Evolutionary conservation across 2,888 invertebrate genomes (phyloP), one percentile per base, ranked within the genome.

Genomic region (Melitaea athalia): DNA sequence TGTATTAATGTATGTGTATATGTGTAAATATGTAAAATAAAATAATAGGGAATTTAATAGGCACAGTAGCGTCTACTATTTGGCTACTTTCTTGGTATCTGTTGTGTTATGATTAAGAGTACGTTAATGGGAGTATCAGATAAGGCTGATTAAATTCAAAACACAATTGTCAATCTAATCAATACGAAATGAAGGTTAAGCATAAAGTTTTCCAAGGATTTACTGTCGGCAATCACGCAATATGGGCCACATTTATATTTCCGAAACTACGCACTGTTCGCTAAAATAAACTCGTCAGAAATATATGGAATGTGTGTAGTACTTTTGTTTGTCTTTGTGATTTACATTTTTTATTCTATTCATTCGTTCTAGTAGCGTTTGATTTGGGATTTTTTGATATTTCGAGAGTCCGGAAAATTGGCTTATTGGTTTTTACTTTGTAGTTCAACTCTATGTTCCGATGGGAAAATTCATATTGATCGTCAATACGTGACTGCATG

Each of bases 181-280:
- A 45, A 66, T 61, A 55, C 17, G 38, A 12, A 31, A 45, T 47
- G 66, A 66, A 66, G 66, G 66, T 61, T 55, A 55, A 61, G 14
- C 14, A 33, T 15, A 61, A 66, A 60, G 42, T 60, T 61, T n/a
- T 5, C 52, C n/a, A 49, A 60, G 43, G 55, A 61, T 61, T 61
- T 66, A 66, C 61, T 66, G 7, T 45, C 14, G 33, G 10, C 10
- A 47, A 53, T 53, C 66, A 66, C 66, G 66, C 66, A 12, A 66
- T 12, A 12, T 15, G 11, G 38, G 6, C 15, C 47, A 66, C 53
- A 38, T 49, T 66, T 60, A 47, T 65, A 52, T 61, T 53, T 66
- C 53, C 53, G 31, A 47, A 53, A 55, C 38, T 14, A 33, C 52
- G 47, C 59, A 42, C 12, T 14, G 14, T 12, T 31, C 43, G 52